Percentiles rank a stretch among this genome's conserved stretches.
phyloP scores from a whole-genome alignment of 2,888 invertebrate species.

The Timema cristinae region DNA sequence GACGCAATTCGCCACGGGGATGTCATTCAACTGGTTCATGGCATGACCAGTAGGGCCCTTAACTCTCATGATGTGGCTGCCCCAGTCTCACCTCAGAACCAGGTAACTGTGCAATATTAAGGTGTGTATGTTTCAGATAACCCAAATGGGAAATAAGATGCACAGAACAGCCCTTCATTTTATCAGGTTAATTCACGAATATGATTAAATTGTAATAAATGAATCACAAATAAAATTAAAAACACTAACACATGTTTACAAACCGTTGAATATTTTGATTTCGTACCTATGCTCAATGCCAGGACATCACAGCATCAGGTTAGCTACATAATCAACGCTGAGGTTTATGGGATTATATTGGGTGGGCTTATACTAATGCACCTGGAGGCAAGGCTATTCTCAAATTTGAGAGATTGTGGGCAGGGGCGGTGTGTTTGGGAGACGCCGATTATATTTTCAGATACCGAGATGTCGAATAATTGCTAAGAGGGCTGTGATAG shows the following conservation, averaged over 20 bases:
- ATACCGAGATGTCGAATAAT: too few relatives aligned
- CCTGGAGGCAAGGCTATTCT: too few relatives aligned
- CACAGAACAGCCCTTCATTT: neutral
- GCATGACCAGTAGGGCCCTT: constrained; percentile 84
- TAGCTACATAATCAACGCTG: too few relatives aligned
- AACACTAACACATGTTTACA: neutral
- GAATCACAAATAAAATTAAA: too few relatives aligned
- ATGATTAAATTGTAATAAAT: neutral
- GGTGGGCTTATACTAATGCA: too few relatives aligned
- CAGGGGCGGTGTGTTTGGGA: too few relatives aligned
- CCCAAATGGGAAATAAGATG: neutral
- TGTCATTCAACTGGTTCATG: constrained; percentile 88
- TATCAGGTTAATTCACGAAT: neutral
- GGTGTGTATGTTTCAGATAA: neutral
- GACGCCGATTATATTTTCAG: too few relatives aligned
- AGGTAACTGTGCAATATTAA: constrained; percentile 38
- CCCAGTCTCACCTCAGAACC: constrained; percentile 86
- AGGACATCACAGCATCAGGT: too few relatives aligned
- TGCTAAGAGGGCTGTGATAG: too few relatives aligned
- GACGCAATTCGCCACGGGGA: constrained; percentile 87
- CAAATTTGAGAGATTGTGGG: too few relatives aligned
- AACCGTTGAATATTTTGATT: neutral
- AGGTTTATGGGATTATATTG: too few relatives aligned
- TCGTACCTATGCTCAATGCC: too few relatives aligned
- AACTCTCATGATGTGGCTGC: constrained; percentile 97